These are phyloP conservation scores for Coregonus suidteri DNA, from an alignment of 2,797 vertebrate genomes.

Conservation along the genomic window DNA sequence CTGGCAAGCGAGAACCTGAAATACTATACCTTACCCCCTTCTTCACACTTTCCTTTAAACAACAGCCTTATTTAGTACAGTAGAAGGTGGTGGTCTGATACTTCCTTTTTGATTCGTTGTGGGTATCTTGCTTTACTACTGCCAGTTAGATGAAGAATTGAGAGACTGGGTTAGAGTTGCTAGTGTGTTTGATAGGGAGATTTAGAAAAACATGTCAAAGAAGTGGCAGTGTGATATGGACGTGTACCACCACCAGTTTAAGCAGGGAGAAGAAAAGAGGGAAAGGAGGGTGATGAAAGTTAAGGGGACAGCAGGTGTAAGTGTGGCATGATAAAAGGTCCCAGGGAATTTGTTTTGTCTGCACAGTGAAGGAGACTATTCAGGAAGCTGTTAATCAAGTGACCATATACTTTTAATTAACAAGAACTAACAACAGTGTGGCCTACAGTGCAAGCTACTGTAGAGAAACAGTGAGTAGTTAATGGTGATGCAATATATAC, in stretches of 20 bases:
- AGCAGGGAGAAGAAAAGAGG: not conserved
- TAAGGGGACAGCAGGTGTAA: slow-evolving; percentile 47
- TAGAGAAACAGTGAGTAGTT: not conserved
- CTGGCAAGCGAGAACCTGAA: slow-evolving; percentile 51
- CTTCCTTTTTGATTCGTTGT: not conserved
- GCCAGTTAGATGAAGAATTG: not conserved
- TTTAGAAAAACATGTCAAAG: not conserved
- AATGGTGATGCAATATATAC: not conserved
- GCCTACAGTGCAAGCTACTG: not conserved
- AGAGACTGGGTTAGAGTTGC: not conserved
- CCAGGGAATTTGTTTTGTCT: not conserved
- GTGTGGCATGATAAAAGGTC: not conserved
- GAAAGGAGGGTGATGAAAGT: slow-evolving; percentile 39
- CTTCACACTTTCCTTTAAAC: slow-evolving; percentile 44
- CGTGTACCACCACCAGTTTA: no score
- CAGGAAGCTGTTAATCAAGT: slow-evolving; percentile 2
- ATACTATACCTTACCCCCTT: slow-evolving; percentile 60
- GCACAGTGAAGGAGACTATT: not conserved
- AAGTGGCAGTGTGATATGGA: no score
- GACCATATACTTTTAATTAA: not conserved
- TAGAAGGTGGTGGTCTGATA: not conserved
- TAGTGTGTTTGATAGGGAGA: not conserved
- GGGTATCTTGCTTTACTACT: not conserved
- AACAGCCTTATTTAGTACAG: slow-evolving; percentile 18
- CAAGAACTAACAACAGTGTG: not conserved